Conservation (phyloP, 2,888 invertebrate genomes). For the Caenorhabditis sp. region DNA sequence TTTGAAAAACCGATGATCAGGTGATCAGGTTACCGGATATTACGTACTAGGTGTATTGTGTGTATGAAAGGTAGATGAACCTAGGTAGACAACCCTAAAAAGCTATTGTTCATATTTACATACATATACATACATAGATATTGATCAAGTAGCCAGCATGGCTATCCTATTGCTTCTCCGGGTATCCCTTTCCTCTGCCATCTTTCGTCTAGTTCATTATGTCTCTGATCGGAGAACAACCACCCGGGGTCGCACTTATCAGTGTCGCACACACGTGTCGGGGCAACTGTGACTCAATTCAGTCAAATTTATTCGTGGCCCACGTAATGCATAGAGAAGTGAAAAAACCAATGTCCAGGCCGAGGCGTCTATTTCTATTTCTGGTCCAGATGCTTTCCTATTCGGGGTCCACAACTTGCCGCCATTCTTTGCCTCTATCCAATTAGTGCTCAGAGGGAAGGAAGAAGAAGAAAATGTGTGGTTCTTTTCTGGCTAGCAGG, state of each 20-base stretch:
- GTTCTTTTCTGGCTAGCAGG: slow-evolving; percentile 36
- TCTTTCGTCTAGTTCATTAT: neutral
- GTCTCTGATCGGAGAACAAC: slow-evolving; percentile 46
- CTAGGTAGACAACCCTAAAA: neutral
- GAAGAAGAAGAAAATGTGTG: slow-evolving; percentile 51
- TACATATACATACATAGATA: neutral
- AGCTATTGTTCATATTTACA: neutral
- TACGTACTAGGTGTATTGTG: neutral
- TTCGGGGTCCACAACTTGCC: slow-evolving; percentile 49
- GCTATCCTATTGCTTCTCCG: neutral
- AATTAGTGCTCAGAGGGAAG: slow-evolving; percentile 63
- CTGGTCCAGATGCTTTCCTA: slow-evolving; percentile 45
- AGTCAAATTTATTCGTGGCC: slow-evolving; percentile 9
- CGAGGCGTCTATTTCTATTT: slow-evolving; percentile 49
- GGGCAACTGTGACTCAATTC: slow-evolving; percentile 22
- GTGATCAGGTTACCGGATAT: slow-evolving; percentile 32
- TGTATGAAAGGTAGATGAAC: neutral
- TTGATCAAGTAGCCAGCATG: neutral
- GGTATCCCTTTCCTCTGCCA: neutral
- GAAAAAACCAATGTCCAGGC: slow-evolving; percentile 4
- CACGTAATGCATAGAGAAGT: slow-evolving; percentile 3
- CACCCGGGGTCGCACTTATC: slow-evolving; percentile 42
- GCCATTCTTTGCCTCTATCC: slow-evolving; percentile 56
- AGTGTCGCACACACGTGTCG: slow-evolving; percentile 40
- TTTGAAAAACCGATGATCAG: slow-evolving; percentile 10